phyloP scores from a whole-genome alignment of 2,888 invertebrate species.

The Cremastobaeus sp. region DNA sequence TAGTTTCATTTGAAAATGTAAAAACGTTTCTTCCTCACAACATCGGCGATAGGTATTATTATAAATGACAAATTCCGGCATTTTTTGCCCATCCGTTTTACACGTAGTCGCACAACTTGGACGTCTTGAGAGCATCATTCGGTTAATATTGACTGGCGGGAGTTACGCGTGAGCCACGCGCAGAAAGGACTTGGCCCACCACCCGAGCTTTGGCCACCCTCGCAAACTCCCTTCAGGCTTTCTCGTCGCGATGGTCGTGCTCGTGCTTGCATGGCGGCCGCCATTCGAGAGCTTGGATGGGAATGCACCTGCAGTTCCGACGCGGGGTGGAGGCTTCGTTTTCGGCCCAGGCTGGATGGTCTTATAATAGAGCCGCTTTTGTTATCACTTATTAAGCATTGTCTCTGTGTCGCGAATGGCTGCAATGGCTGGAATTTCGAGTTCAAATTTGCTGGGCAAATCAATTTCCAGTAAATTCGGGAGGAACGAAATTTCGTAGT shows the following conservation, averaged over 20 bases:
- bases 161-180: slow-evolving; percentile 76
- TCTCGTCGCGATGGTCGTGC: slow-evolving; percentile 52
- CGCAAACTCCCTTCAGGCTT: slow-evolving; percentile 50
- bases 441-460: too few relatives aligned
- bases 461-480: too few relatives aligned
- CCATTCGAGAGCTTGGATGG: slow-evolving; percentile 50
- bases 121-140: slow-evolving; percentile 63
- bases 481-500: too few relatives aligned
- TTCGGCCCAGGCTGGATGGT: too few relatives aligned
- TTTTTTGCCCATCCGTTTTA: slow-evolving; percentile 39
- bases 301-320: slow-evolving; percentile 55
- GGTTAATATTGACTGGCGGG: slow-evolving; percentile 76
- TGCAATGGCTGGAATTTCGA: too few relatives aligned
- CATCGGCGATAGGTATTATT: slow-evolving; percentile 31
- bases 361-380: too few relatives aligned
- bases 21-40: too few relatives aligned
- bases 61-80: slow-evolving; percentile 45
- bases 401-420: too few relatives aligned
- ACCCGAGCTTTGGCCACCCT: slow-evolving; percentile 46
- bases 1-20: too few relatives aligned
- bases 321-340: slow-evolving; percentile 50
- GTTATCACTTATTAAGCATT: not conserved
- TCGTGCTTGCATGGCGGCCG: slow-evolving; percentile 59
- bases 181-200: slow-evolving; percentile 44
- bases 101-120: slow-evolving; percentile 35